Evolutionary conservation across 1,140 invertebrate genomes (phyloP), one percentile per base, ranked within the genome.

Genomic region (Drosophila erecta): DNA sequence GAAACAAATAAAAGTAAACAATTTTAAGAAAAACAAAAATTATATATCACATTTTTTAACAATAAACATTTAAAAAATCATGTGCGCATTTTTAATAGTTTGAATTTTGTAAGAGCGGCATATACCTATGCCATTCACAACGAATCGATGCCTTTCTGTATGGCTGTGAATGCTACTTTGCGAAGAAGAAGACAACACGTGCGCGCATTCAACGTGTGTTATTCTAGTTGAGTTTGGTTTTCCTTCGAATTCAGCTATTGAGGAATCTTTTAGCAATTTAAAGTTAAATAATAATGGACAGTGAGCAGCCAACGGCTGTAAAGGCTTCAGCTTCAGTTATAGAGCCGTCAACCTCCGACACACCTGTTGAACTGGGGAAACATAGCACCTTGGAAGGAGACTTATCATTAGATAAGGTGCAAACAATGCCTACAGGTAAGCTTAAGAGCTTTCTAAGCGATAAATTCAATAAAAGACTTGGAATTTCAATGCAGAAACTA

Each of bases 181-280:
- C 3, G 11, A 47, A 72, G 14, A 61, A 22, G 49, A 75, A 51
- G 70, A 17, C 38, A 75, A 57, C 72, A 76, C 72, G 72, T 76
- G 72, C 71, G 60, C 27, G 35, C 24, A 12, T 35, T 50, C 20
- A 53, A 40, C 64, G 64, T 69, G 64, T 56, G 37, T 72, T 61
- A 20, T 40, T 10, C 12, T 7, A 24, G 10, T 49, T 24, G 2
- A 11, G 40, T 67, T 46, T 14, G 12, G 6, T 27, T 4, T 44
- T 0, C 7, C 7, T 30, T 2, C 41, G 10, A 22, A 20, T 38
- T 20, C 11, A 11, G 4, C 30, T 11, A 11, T 37, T 24, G 30
- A n/a, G 7, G 0, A 40, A 24, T 10, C 2, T 35, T 6, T 7
- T 27, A n/a, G 3, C 14, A n/a, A 3, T 24, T 20, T 12, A 7